Percentiles rank a stretch among this genome's conserved stretches.
phyloP scores from a whole-genome alignment of 2,797 vertebrate genomes.

The Cuculus canorus region DNA sequence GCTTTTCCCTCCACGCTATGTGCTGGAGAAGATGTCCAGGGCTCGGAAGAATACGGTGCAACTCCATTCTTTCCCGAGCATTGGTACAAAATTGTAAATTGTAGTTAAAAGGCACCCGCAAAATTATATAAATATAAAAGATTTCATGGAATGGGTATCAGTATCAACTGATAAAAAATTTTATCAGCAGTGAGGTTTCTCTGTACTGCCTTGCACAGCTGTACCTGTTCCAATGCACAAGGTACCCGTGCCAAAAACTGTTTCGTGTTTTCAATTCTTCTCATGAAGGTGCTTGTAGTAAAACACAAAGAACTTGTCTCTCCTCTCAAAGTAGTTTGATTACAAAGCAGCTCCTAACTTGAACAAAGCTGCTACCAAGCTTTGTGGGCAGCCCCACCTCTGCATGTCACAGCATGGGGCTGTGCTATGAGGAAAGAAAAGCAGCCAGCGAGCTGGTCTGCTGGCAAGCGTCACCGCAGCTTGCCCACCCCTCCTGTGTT shows the following conservation, averaged over 20 bases:
- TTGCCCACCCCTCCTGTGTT: accelerated
- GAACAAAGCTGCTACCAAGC: background rate
- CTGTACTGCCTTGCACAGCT: background rate
- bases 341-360: background rate
- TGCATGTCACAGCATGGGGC: background rate
- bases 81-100: background rate
- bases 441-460: background rate
- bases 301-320: background rate
- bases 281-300: background rate
- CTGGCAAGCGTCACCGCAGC: accelerated
- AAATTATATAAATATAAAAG: background rate
- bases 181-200: background rate
- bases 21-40: background rate
- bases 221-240: background rate
- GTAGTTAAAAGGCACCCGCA: background rate
- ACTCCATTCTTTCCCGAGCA: background rate
- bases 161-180: background rate
- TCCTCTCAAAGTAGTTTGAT: background rate
- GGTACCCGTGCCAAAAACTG: background rate
- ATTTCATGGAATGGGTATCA: background rate
- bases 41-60: background rate
- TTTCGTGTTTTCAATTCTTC: background rate
- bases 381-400: background rate
- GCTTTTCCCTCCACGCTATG: background rate
- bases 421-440: background rate